Evolutionary conservation across 1,140 invertebrate genomes (phyloP).

Genomic region (Drosophila subobscura): DNA sequence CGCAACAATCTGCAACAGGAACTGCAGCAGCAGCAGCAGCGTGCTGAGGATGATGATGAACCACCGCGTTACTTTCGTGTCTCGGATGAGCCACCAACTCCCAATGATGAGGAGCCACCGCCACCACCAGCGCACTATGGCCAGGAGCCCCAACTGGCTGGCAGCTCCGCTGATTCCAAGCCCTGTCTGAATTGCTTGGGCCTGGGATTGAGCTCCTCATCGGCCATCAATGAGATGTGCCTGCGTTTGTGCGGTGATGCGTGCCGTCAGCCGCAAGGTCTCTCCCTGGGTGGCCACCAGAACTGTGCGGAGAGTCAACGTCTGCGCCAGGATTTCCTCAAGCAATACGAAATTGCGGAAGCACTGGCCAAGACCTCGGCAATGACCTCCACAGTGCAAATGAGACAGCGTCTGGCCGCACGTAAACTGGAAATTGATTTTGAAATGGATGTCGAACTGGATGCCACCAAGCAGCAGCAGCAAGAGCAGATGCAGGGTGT

Average conservation of each 20-base stretch:
- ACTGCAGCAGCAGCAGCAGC: slow-evolving; percentile 2
- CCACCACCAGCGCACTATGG: slow-evolving; percentile 22
- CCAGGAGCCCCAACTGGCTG: slow-evolving; percentile 35
- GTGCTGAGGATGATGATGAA: slow-evolving; percentile 47
- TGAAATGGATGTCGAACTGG: slow-evolving; percentile 71
- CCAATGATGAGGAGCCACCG: slow-evolving; percentile 17
- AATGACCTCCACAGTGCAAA: slow-evolving; percentile 85
- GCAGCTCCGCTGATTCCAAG: slow-evolving; percentile 14
- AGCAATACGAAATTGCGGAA: slow-evolving; percentile 85
- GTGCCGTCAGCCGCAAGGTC: slow-evolving; percentile 57
- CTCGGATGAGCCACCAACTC: slow-evolving; percentile 56
- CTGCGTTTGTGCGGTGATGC: slow-evolving; percentile 65
- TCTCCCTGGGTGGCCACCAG: slow-evolving; percentile 61
- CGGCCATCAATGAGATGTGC: slow-evolving; percentile 77
- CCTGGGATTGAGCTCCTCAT: slow-evolving; percentile 13
- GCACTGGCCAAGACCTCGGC: slow-evolving; percentile 85
- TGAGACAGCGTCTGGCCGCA: slow-evolving; percentile 84
- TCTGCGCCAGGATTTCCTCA: slow-evolving; percentile 83
- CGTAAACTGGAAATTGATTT: slow-evolving; percentile 84
- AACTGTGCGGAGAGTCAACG: neutral
- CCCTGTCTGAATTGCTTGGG: slow-evolving; percentile 67
- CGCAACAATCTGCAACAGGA: slow-evolving; percentile 15
- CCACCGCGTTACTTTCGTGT: slow-evolving; percentile 65
- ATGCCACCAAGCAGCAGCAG: slow-evolving; percentile 20
- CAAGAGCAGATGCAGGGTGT: slow-evolving; percentile 7